Percentiles rank a stretch among this genome's conserved stretches.
These are phyloP conservation scores for Tenebrosternarchus preto DNA, from an alignment of 2,113 vertebrate genomes.

Conservation along the genomic window DNA sequence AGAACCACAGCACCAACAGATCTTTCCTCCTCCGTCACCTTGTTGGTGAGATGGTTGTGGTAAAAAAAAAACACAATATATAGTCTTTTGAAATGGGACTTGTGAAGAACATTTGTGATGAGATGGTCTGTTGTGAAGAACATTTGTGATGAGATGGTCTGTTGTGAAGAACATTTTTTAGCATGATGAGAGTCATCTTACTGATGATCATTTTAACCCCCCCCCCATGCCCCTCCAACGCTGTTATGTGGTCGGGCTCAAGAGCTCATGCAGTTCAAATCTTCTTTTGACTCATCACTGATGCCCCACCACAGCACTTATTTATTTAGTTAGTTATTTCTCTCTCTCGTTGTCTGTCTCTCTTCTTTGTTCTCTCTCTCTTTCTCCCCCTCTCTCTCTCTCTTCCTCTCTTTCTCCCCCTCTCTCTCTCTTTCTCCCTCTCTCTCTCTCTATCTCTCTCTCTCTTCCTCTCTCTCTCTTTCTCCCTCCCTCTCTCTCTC, in stretches of 20 bases:
- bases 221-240: too few relatives aligned
- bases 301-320: background rate
- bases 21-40: background rate
- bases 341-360: background rate
- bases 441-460: too few relatives aligned
- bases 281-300: background rate
- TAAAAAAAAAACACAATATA: too few relatives aligned
- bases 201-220: background rate
- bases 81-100: too few relatives aligned
- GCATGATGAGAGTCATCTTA: too few relatives aligned
- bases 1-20: background rate
- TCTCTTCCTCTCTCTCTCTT: conserved; percentile 6
- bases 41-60: too few relatives aligned
- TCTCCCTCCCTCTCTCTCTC: background rate
- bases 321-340: conserved; percentile 2
- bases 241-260: conserved; percentile 9
- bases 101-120: too few relatives aligned
- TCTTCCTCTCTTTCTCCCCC: background rate
- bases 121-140: too few relatives aligned
- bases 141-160: too few relatives aligned
- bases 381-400: background rate
- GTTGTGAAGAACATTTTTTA: too few relatives aligned
- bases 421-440: background rate
- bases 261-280: background rate
- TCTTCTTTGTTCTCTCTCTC: conserved; percentile 3